Evolutionary conservation across 2,797 vertebrate species (phyloP), one percentile per base, ranked within the genome.

Genomic region (Pelodytes ibericus): DNA sequence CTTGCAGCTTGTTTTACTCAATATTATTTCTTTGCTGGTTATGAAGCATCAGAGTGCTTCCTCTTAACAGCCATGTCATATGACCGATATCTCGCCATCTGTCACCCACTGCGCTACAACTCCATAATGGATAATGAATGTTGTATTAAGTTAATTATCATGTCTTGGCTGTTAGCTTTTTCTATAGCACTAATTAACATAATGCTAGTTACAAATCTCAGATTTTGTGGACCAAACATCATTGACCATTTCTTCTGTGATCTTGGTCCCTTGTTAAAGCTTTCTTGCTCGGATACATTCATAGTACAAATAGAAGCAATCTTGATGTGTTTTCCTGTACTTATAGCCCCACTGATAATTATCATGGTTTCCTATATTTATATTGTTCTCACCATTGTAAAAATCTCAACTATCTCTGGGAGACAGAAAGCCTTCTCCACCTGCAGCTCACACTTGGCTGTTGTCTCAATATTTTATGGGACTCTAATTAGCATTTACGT

Each of bases 201-300:
- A 26, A 39, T n/a, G n/a, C n/a, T n/a, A n/a, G n/a, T n/a, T n/a
- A n/a, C 7, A 4, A 68, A 68, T 20, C 13, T 71, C 69, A n/a
- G n/a, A n/a, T 71, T 60, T 20, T 71, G 69, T 27, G 44, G 24
- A 22, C 58, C 62, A 51, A 53, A 74, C 30, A 4, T 58, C 27
- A 66, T 74, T 51, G 59, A 74, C 27, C 73, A 75, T 67, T 75
- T 68, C 15, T 75, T 67, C 36, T 75, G 73, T 44, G 73, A 75
- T 15, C n/a, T 67, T n/a, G 27, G 36, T 13, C 9, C 58, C 3
- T 26, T 75, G 29, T 29, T 75, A 24, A 39, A 59, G n/a, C 39
- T 75, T 6, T 59, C 73, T 4, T 75, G 64, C 27, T 68, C 27
- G n/a, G 58, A 47, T 22, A 67, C 33, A 29, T 25, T 47, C 39